Evolutionary conservation across 2,113 vertebrate species (phyloP).

Genomic region (Entomyzon cyanotis): DNA sequence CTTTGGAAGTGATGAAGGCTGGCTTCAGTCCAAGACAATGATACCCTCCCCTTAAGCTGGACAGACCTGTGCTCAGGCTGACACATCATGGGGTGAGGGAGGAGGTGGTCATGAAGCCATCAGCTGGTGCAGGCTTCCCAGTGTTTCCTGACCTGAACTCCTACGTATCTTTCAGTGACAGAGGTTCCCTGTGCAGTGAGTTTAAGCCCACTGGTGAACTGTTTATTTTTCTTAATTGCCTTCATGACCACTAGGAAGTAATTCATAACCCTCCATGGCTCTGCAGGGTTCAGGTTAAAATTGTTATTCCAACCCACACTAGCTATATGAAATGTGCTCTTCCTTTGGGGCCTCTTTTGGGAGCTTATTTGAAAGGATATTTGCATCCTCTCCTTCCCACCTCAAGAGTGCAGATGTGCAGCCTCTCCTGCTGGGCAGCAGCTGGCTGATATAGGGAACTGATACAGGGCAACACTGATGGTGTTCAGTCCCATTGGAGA

Average conservation of each 20-base stretch:
- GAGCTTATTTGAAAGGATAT: background rate
- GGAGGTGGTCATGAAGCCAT: background rate
- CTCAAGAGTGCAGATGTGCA: background rate
- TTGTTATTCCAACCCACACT: background rate
- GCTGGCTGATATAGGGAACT: background rate
- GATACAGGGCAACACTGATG: background rate
- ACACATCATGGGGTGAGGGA: background rate
- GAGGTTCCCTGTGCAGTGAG: background rate
- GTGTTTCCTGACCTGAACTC: background rate
- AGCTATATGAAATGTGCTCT: background rate
- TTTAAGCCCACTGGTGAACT: background rate
- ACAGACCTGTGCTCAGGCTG: background rate
- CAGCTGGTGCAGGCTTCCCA: background rate
- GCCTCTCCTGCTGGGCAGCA: background rate
- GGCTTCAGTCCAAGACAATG: background rate
- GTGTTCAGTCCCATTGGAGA: background rate
- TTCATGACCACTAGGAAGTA: background rate
- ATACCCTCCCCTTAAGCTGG: background rate
- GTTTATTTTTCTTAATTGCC: background rate
- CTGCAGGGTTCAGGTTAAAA: background rate
- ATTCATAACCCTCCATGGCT: background rate
- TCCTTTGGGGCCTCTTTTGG: background rate
- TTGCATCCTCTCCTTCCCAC: background rate
- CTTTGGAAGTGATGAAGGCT: background rate
- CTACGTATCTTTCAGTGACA: background rate